phyloP scores from a whole-genome alignment of 2,113 vertebrate genomes.

The Periophthalmodon schlosseri region DNA sequence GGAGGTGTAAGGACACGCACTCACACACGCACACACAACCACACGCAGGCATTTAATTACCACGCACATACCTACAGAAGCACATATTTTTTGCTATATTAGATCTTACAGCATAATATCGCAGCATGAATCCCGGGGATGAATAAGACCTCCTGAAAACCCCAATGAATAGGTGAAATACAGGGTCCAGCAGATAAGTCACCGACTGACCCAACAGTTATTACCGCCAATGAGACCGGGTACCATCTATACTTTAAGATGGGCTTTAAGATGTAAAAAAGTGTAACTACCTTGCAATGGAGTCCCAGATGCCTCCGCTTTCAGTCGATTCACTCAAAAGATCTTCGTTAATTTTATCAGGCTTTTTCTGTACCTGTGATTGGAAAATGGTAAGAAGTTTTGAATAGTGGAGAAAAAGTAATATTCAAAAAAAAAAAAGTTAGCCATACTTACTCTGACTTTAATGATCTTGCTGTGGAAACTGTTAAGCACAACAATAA shows the following conservation, averaged over 20 bases:
- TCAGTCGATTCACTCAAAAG: constrained; percentile 76
- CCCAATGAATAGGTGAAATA: constrained; percentile 48
- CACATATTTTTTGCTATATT: constrained; percentile 78
- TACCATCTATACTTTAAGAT: not conserved
- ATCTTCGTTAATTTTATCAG: constrained; percentile 79
- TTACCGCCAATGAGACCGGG: constrained; percentile 19
- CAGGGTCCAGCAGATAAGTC: constrained; percentile 20
- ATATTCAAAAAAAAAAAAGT: not conserved
- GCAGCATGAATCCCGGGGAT: constrained; percentile 65
- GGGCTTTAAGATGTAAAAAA: not conserved
- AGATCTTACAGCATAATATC: constrained; percentile 77
- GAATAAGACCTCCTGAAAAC: constrained; percentile 69
- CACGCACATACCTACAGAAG: constrained; percentile 77
- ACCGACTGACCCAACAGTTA: constrained; percentile 32
- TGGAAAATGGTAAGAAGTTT: constrained; percentile 2
- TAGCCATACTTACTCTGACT: constrained; percentile 83
- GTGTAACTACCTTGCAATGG: constrained; percentile 75
- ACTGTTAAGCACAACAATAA: constrained; percentile 86
- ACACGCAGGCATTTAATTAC: constrained; percentile 23
- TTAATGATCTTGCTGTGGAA: constrained; percentile 96
- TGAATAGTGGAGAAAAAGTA: not conserved
- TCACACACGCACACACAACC: constrained; percentile 39
- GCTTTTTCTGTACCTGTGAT: constrained; percentile 79
- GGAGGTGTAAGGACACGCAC: constrained; percentile 31
- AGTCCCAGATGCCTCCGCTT: constrained; percentile 80